Base-by-base conservation (phyloP, 1,140 invertebrate species). In the Andrena cerasifolii region DNA sequence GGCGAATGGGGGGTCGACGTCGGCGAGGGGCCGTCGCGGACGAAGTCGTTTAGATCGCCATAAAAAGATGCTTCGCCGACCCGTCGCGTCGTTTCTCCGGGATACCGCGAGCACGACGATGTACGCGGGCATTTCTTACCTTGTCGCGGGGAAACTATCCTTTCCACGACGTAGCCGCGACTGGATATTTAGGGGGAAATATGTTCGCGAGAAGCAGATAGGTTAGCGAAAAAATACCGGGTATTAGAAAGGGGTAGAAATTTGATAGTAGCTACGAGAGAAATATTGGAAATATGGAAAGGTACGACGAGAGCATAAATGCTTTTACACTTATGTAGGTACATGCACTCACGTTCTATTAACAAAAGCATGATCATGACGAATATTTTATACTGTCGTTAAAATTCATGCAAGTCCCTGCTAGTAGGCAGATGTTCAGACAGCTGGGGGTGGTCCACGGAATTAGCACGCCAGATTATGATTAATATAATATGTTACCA, bases 61-160 rank as follows among this genome's bases (percentile, higher is more conserved):
- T 76, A 77, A 83, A 84, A 84, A 80, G 36, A 75, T 68, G 56
- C 71, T 68, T 40, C 36, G 31, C n/a, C 53, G 53, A 14, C 4
- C 24, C 26, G n/a, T n/a, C n/a, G n/a, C 59, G 53, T 18, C 43
- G 33, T 45, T 62, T 54, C 49, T 53, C 40, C 0, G 65, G 14
- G 26, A 49, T 56, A 36, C 53, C 18, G n/a, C 28, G 16, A n/a
- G n/a, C n/a, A 8, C 36, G 49, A 43, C 68, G 58, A 59, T 26
- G 59, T 21, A 58, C 4, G 33, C 33, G 76, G 62, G 14, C 70
- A 31, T 83, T 76, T 79, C 71, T 83, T 76, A 71, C n/a, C 24
- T 21, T 45, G 31, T 61, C 63, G 26, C 6, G 28, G 31, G 8
- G 33, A 24, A 45, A 63, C 61, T 40, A 53, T 47, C 47, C 6